Base-by-base conservation (phyloP, 2,888 invertebrate genomes). In the Hirtodrosophila confusa region DNA sequence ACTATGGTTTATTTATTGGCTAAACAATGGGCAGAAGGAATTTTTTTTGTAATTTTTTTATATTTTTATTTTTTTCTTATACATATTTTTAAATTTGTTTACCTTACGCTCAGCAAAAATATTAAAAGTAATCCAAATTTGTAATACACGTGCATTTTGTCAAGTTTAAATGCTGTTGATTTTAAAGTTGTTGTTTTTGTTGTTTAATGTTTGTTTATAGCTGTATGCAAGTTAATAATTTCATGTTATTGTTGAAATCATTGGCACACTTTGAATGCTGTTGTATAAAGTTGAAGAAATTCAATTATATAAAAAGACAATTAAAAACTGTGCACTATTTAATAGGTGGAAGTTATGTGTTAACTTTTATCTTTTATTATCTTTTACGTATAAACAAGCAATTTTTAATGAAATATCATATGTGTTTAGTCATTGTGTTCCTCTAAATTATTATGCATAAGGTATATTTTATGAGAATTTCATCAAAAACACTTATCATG, bases 91-190 rank as follows among this genome's bases (percentile, higher is more conserved):
- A 3, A 27, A 37, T 17, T 27, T 57, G 43, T 79, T 89, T 90
- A 91, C 91, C 91, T 91, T 78, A 88, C 80, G 76, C 87, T 90
- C 78, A 91, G 86, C 80, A 91, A 77, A 76, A 90, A 90, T 78
- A 91, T 89, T 58, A 91, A 74, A 69, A 90, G 78, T 86, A 91
- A 86, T 89, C 91, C 91, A 78, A 90, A 89, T 85, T 90, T 91
- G 72, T 89, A 90, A 78, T 90, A 86, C 70, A 90, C 87, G 78
- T 90, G 89, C 91, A 91, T 91, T 69, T 72, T 79, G 56, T 50
- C 56, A 29, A 23, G 4, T 56, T 27, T 41, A 29, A 50, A 29
- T 37, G 35, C 56, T 56, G 27, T 62, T 49, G 12, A 9, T 64
- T 49, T 40, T 35, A 17, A 48, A 36, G 37, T 41, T 36, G 64